A percentile compares a stretch with the other conserved stretches of the same genome.
Evolutionary conservation across 2,797 vertebrate genomes (phyloP).

Genomic region (Prionace glauca): DNA sequence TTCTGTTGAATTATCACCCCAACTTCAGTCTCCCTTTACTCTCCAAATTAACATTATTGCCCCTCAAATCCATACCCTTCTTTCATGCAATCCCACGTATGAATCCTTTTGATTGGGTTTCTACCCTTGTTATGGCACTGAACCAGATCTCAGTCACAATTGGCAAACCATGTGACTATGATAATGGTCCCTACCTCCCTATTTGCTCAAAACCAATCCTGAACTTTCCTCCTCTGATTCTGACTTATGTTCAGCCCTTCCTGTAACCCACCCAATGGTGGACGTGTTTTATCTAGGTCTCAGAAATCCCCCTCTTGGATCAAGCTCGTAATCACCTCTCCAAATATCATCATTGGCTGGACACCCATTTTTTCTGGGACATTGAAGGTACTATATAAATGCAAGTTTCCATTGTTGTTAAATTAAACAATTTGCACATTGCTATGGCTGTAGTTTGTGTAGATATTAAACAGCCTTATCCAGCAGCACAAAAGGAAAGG

Average conservation of each 20-base stretch:
- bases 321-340: background rate
- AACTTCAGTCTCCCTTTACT: background rate
- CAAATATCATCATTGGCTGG: background rate
- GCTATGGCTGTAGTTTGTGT: background rate
- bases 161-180: background rate
- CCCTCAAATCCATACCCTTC: background rate
- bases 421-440: background rate
- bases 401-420: background rate
- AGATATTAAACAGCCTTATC: background rate
- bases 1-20: background rate
- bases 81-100: background rate
- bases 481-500: background rate
- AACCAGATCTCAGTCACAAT: background rate
- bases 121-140: background rate
- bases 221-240: background rate
- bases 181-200: background rate
- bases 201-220: background rate
- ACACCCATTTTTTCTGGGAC: background rate
- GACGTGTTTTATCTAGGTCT: background rate
- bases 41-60: background rate
- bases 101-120: background rate
- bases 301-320: background rate
- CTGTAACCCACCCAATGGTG: background rate
- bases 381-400: background rate
- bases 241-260: background rate